Base-by-base conservation (phyloP, 1,140 invertebrate species). In the Lordiphosa mommai region DNA sequence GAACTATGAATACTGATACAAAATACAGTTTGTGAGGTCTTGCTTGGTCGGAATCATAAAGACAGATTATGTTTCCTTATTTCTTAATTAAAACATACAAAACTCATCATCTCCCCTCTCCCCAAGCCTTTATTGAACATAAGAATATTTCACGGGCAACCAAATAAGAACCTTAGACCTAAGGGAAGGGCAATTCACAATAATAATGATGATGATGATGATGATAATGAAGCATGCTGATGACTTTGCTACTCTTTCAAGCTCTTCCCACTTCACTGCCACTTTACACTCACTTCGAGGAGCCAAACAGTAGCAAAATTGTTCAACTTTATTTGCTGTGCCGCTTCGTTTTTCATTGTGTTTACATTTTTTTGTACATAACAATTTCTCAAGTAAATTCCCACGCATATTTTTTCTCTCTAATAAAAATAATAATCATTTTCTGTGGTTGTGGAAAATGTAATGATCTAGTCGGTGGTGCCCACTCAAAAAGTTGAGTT, bases 281-380 rank as follows among this genome's bases (percentile, higher is more conserved):
- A 65, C 73, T 71, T 70, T 57, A 66, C 66, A 46, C 41, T 55
- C 60, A 64, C 61, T 59, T 51, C 27, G 32, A 17, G 33, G 53
- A 38, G 7, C 30, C 51, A 66, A 69, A 80, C 73, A 80, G 74
- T 80, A 79, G 74, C 74, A 73, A 71, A 79, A 64, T 59, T 79
- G 58, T 79, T 79, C 59, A 69, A 65, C 73, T 79, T 79, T 43
- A 72, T 72, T 79, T 74, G 61, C 27, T 64, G 73, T 34, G 12
- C 34, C 46, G 20, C 61, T 36, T 61, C 55, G 48, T 41, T 47
- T 61, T 47, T 47, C 13, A 29, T 66, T 57, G 33, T 58, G 51
- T 64, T 68, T 64, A 56, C 52, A 36, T 67, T 59, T 56, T 70
- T 33, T 29, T 40, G 13, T 10, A 61, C 47, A 36, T 30, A 34